Conservation (phyloP, 2,113 vertebrate genomes). For the Caretta caretta region DNA sequence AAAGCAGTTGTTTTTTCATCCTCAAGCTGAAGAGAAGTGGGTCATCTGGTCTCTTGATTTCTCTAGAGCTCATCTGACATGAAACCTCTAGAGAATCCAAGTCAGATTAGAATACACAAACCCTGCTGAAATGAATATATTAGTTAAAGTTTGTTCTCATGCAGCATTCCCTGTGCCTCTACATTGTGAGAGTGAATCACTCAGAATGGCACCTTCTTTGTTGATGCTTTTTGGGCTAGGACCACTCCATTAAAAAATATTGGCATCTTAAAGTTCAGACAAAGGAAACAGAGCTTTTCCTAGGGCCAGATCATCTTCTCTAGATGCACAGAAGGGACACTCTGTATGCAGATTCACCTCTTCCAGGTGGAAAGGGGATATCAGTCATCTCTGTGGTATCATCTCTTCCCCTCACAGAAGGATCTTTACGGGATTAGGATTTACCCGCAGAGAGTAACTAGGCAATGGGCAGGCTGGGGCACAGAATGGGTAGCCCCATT, state of each 20-base stretch:
- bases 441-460: not conserved
- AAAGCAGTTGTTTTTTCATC: slow-evolving; percentile 25
- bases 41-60: slow-evolving; percentile 25
- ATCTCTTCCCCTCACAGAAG: not conserved
- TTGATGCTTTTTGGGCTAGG: not conserved
- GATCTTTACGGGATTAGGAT: not conserved
- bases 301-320: not conserved
- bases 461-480: not conserved
- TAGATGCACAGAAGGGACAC: not conserved
- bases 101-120: not conserved
- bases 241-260: not conserved
- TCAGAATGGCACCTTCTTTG: fast-evolving
- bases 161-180: not conserved
- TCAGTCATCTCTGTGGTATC: not conserved
- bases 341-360: not conserved
- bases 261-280: not conserved
- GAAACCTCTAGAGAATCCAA: not conserved
- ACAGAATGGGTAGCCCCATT: not conserved
- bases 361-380: not conserved
- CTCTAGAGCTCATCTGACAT: not conserved
- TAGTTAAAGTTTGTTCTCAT: not conserved
- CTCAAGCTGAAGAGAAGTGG: slow-evolving; percentile 39
- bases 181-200: not conserved
- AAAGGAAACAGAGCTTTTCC: not conserved
- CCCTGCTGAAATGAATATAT: not conserved